phyloP scores from a whole-genome alignment of 2,113 vertebrate genomes.

The Grammomys dolichurus region DNA sequence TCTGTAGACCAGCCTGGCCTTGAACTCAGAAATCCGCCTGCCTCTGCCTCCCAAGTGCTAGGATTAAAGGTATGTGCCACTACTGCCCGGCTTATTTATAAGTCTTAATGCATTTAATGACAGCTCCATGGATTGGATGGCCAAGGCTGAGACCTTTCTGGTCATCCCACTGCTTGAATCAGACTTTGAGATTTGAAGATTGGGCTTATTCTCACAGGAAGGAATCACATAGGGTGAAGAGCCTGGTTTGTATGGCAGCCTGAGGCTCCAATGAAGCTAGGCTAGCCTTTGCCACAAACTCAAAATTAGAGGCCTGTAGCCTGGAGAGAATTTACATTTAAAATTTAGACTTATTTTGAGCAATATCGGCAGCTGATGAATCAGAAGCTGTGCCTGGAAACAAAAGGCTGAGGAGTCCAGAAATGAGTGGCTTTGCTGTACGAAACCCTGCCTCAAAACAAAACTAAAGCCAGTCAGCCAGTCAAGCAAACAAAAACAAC shows the following conservation, averaged over 20 bases:
- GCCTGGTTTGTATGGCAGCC: neutral
- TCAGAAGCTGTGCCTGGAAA: neutral
- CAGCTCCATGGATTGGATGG: neutral
- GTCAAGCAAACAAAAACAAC: neutral
- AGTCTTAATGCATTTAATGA: neutral
- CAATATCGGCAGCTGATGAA: neutral
- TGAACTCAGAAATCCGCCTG: too few species aligned
- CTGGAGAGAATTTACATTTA: conserved; percentile 35
- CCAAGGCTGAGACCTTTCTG: neutral
- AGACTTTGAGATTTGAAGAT: neutral
- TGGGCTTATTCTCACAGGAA: conserved; percentile 24
- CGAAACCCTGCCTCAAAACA: neutral
- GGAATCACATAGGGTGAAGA: conserved; percentile 11
- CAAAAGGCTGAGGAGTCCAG: neutral
- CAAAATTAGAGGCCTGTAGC: neutral
- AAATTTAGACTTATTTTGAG: neutral
- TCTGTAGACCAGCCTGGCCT: too few species aligned
- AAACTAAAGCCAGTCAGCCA: neutral
- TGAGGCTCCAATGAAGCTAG: neutral
- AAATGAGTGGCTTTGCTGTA: conserved; percentile 24
- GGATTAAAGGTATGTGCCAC: too few species aligned
- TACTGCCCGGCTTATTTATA: neutral
- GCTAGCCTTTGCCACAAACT: neutral
- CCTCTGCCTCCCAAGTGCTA: too few species aligned
- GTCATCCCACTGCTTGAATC: neutral